Evolutionary conservation across 2,888 invertebrate genomes (phyloP).

Genomic region (Hirtodrosophila confusa): DNA sequence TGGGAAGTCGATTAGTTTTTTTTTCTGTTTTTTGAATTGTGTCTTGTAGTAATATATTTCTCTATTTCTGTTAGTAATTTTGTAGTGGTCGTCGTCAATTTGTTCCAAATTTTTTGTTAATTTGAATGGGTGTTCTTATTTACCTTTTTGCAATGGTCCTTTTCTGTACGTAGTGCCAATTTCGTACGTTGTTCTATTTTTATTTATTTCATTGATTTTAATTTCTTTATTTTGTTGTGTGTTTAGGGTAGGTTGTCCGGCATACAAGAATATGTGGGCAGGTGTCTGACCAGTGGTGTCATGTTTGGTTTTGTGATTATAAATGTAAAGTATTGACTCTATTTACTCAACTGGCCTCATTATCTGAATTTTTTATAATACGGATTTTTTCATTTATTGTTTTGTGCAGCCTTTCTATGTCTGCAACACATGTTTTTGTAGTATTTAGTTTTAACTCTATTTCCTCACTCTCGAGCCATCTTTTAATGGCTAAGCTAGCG

Average conservation of each 20-base stretch:
- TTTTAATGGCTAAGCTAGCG: neutral
- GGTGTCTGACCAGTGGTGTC: no score
- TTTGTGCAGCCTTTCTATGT: slow-evolving; percentile 6
- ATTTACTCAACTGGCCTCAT: no score
- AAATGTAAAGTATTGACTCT: no score
- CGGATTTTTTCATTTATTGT: slow-evolving; percentile 12
- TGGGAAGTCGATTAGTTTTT: slow-evolving; percentile 8
- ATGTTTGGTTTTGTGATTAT: no score
- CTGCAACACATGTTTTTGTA: slow-evolving; percentile 5
- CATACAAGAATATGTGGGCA: no score
- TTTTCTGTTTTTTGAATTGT: slow-evolving; percentile 8
- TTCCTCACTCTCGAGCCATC: slow-evolving; percentile 4
- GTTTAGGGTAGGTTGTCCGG: no score
- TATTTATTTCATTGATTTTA: no score
- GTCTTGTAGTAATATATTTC: slow-evolving; percentile 5
- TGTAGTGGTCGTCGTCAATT: slow-evolving; percentile 10
- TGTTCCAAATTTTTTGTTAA: slow-evolving; percentile 8
- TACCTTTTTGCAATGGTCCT: slow-evolving; percentile 6
- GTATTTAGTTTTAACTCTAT: slow-evolving; percentile 13
- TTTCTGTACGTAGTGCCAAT: slow-evolving; percentile 8
- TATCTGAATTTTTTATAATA: neutral
- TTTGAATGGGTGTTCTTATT: slow-evolving; percentile 7
- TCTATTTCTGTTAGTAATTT: slow-evolving; percentile 16
- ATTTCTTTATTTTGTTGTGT: no score
- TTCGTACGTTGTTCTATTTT: no score